Conservation (phyloP, 2,113 vertebrate species). For the Dromas ardeola region DNA sequence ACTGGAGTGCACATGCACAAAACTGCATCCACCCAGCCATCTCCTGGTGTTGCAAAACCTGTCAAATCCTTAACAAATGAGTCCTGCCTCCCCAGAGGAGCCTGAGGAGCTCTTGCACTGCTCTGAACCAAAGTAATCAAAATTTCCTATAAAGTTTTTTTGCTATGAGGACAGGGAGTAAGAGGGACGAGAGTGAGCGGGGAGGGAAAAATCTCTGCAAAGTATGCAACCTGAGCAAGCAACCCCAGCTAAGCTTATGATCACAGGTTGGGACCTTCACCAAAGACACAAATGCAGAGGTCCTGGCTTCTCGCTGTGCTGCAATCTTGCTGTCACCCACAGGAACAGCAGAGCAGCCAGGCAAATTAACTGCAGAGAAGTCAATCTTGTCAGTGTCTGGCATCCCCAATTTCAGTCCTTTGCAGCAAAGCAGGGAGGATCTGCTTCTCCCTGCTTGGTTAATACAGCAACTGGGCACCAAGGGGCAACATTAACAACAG, state of each 20-base stretch:
- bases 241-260: background rate
- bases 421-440: background rate
- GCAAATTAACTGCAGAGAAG: background rate
- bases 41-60: accelerated
- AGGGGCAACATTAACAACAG: background rate
- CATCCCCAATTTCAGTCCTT: background rate
- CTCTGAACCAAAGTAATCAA: background rate
- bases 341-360: background rate
- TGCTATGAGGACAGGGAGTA: background rate
- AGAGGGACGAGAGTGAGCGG: background rate
- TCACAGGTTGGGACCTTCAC: background rate
- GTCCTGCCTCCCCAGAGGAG: background rate
- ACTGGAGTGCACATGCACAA: accelerated
- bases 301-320: background rate
- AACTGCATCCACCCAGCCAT: background rate
- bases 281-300: background rate
- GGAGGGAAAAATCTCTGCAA: background rate
- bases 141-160: background rate
- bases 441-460: background rate
- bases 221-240: background rate
- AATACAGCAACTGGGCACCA: background rate
- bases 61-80: background rate
- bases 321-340: background rate
- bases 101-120: background rate
- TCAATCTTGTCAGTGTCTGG: background rate